Percentiles rank a stretch among this genome's conserved stretches.
Evolutionary conservation across 2,113 vertebrate genomes (phyloP).

Genomic region (Tenebrosternarchus preto): DNA sequence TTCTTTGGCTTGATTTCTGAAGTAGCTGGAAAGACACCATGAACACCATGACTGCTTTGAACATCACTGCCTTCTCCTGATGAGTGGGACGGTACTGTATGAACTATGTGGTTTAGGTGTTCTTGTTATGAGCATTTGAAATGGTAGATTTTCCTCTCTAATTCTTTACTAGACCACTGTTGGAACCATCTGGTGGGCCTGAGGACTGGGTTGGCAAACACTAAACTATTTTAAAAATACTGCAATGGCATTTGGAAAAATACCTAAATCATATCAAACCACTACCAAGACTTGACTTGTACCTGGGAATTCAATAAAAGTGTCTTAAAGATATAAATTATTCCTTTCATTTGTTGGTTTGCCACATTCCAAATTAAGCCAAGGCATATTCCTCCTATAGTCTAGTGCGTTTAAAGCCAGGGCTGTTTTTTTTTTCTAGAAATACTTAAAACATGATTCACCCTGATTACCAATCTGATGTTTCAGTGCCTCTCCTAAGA

Average conservation of each 20-base stretch:
- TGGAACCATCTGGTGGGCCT: no score
- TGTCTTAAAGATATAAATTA: not conserved
- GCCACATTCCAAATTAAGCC: no score
- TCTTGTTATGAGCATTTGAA: not conserved
- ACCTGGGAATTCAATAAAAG: not conserved
- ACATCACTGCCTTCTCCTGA: not conserved
- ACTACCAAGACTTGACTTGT: not conserved
- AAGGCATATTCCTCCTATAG: no score
- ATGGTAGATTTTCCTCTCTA: not conserved
- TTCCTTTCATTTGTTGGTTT: no score
- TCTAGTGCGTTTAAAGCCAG: no score
- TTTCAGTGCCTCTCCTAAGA: no score
- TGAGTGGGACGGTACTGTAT: not conserved
- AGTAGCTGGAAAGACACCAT: not conserved
- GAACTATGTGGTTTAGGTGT: not conserved
- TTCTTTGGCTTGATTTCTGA: not conserved
- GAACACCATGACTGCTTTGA: not conserved
- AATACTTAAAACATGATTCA: no score
- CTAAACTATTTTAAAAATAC: no score
- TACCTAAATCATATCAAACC: not conserved
- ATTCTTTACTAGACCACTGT: no score
- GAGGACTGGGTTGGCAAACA: no score
- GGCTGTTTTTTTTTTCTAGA: no score
- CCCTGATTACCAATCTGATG: no score
- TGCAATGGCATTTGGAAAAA: not conserved